Evolutionary conservation across 2,797 vertebrate genomes (phyloP).

Genomic region (Diglossa cyanea): DNA sequence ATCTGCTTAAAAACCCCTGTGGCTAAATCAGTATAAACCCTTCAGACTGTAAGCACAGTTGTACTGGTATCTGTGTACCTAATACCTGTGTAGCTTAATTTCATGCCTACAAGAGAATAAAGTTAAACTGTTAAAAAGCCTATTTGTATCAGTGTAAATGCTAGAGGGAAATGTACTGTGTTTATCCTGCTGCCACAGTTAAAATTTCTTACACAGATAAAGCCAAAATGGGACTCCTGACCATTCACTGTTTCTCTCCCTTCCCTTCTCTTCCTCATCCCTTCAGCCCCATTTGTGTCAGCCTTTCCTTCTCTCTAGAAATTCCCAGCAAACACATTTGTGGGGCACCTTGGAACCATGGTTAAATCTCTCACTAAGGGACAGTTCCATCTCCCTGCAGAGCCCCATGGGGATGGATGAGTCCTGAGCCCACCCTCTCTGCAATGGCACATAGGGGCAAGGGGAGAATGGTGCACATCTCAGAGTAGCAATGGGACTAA

Average conservation of each 20-base stretch:
- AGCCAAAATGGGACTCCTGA: not conserved
- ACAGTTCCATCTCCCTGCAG: fast-evolving
- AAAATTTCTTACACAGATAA: not conserved
- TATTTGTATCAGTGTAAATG: not conserved
- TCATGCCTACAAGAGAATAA: conserved; percentile 52
- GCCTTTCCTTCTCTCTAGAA: not conserved
- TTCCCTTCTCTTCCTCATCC: not conserved
- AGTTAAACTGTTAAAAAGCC: conserved; percentile 7
- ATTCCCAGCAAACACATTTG: fast-evolving
- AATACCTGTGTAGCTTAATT: conserved; percentile 58
- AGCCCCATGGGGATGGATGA: not conserved
- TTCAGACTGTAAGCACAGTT: conserved; percentile 36
- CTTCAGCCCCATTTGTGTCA: not conserved
- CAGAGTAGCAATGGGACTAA: fast-evolving
- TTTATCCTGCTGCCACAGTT: not conserved
- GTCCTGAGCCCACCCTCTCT: not conserved
- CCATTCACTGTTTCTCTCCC: not conserved
- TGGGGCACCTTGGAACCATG: not conserved
- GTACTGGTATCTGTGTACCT: not conserved
- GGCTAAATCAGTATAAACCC: conserved; percentile 41
- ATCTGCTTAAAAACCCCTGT: conserved; percentile 36
- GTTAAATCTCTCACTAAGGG: not conserved
- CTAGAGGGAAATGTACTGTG: not conserved
- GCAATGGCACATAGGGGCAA: not conserved
- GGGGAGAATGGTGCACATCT: not conserved